Evolutionary conservation across 2,888 invertebrate species (phyloP), one percentile per base, ranked within the genome.

Genomic region (Argynnis bischoffii): DNA sequence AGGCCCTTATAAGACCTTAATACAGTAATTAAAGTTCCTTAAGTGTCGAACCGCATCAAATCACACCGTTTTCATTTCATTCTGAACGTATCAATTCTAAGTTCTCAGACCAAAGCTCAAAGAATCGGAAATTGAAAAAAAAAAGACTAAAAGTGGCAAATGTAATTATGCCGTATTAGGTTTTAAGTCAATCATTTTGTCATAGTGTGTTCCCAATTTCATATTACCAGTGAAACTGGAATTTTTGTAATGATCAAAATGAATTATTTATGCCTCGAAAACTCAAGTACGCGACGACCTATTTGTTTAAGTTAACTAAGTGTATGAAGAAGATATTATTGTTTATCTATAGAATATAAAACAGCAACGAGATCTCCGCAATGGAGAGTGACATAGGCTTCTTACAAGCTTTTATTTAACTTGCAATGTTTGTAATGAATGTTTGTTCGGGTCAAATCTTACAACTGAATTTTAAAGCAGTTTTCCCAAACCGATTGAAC

Each of bases 31-130:
- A 73, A 67, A 69, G 57, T 69, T 61, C 68, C 55, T 61, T 26
- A 68, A 70, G 53, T 69, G 67, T 66, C 69, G 31, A 16, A 69
- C 64, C 72, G 69, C 72, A 71, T 70, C 72, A 70, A 63, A 69
- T 70, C 63, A 69, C 69, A 67, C 64, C 21, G 46, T 63, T 68
- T 61, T 61, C 51, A 53, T 63, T 60, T 41, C 31, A 55, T 59
- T 18, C 1, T 35, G 31, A 61, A 66, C 55, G 50, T 66, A 35
- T 60, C 55, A 60, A 66, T 66, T 51, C 61, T 14, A 57, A 47
- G 35, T 50, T 55, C 35, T 47, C 55, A 55, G n/a, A 55, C 60
- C 66, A 61, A 46, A 61, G 48, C 35, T 66, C 21, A 59, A 48
- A 50, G 54, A 16, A 35, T 31, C 18, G 6, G 54, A 55, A 16